These are phyloP conservation scores for Paratilapia polleni DNA, from an alignment of 2,113 vertebrate species.

Conservation along the genomic window DNA sequence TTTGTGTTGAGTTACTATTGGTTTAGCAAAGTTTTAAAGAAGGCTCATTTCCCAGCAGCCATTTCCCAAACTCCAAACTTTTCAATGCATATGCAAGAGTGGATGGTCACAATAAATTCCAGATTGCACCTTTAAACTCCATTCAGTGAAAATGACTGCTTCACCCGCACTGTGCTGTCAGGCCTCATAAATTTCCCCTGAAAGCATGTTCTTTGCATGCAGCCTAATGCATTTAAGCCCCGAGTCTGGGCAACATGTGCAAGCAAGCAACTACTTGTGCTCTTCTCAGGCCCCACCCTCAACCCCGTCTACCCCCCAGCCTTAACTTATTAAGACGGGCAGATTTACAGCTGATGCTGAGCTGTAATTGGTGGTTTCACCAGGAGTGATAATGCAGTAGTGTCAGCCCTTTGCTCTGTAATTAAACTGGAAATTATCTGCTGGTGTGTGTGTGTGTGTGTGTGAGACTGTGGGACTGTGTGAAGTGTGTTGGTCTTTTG, in stretches of 20 bases:
- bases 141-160: slow-evolving; percentile 54
- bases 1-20: slow-evolving; percentile 36
- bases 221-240: slow-evolving; percentile 52
- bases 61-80: slow-evolving; percentile 26
- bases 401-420: slow-evolving; percentile 54
- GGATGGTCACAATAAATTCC: slow-evolving; percentile 56
- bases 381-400: slow-evolving; percentile 52
- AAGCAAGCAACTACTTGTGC: slow-evolving; percentile 31
- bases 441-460: slow-evolving; percentile 11
- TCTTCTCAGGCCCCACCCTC: not conserved
- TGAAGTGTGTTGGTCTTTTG: slow-evolving; percentile 10
- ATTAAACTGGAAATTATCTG: slow-evolving; percentile 51
- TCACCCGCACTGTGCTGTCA: slow-evolving; percentile 45
- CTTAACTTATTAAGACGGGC: slow-evolving; percentile 53
- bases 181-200: slow-evolving; percentile 53
- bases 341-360: slow-evolving; percentile 65
- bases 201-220: slow-evolving; percentile 63
- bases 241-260: slow-evolving; percentile 58
- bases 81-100: slow-evolving; percentile 20
- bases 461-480: too few species aligned
- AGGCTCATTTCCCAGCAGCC: slow-evolving; percentile 45
- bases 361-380: slow-evolving; percentile 61
- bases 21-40: slow-evolving; percentile 16
- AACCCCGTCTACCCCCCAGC: not conserved
- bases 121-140: slow-evolving; percentile 66